Evolutionary conservation across 2,113 vertebrate genomes (phyloP), one percentile per base, ranked within the genome.

Genomic region (Phylloscopus whistleri): DNA sequence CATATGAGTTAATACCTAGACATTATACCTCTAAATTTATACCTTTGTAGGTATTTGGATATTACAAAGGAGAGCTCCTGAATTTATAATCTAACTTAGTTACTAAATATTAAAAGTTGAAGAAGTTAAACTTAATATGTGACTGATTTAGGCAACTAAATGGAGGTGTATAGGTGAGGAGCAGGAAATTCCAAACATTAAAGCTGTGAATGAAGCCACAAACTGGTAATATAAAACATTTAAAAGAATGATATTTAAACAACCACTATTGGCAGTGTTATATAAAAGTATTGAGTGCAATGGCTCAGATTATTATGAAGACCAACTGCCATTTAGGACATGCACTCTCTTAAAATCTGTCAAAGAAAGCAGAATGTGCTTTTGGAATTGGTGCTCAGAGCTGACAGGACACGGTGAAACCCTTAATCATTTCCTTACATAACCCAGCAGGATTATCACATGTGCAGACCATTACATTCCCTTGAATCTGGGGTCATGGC

Each of bases 391-490:
- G 55, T 7, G 11, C 10, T 70, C 19, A 28, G 51, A 87, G 46
- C 33, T 90, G 53, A 85, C 51, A 94, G 72, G 35, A 59, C 18
- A 43, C 35, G 55, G 33, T 26, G 66, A 93, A 84, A 78, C 26
- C 31, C 30, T 83, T 85, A 95, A 94, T 91, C 14, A 85, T 66
- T 90, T 77, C 13, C 33, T 94, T 96, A 83, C 59, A 28, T 89
- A 92, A 95, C 33, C 37, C 37, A 51, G 43, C 13, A 73, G 62
- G 81, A 94, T 95, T 81, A 84, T 69, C 58, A 58, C 0, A 0
- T 30, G 58, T 74, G 31, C 41, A 75, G 52, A 60, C 22, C 56
- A 67, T 44, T 72, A 62, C 49, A 83, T 49, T 66, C n/a, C 33
- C 41, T 76, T 46, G 31, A 81, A 79, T 70, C 19, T 7, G 2